Base-by-base conservation (phyloP, 2,113 vertebrate species). In the Tautogolabrus adspersus region DNA sequence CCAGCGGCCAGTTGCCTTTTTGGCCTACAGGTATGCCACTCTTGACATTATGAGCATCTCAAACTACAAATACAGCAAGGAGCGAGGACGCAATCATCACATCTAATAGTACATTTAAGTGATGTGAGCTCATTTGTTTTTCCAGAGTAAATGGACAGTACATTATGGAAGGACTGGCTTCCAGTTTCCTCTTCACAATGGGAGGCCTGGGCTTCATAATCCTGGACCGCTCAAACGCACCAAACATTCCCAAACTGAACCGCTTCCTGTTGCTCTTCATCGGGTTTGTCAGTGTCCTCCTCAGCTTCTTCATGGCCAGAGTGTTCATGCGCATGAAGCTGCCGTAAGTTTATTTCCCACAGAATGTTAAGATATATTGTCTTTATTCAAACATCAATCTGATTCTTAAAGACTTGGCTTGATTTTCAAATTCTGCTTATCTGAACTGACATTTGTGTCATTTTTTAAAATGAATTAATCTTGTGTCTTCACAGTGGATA, bases 311-410 rank as follows among this genome's bases (percentile, higher is more conserved):
- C 95, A 99, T 99, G 98, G 98, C 98, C 71, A 94, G 98, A 89
- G 97, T 99, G 52, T 99, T 99, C 93, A 99, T 99, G 98, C 96
- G 98, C 82, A 99, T 99, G 97, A 99, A 99, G 85, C 91, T 99
- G 86, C 98, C 98, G 98, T 99, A 96, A 98, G 98, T 97, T 2
- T 16, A n/a, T 40, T 63, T 52, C 19, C 16, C 11, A 15, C 26
- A 0, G 10, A 12, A 21, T 11, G 19, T 7, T 2, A n/a, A 19
- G 5, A 6, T 7, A 54, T n/a, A 1, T 10, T 3, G 30, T 34
- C 3, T 23, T 18, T 49, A 8, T 49, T 49, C 18, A 47, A 47
- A 47, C 1, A 10, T 11, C 13, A 16, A 13, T 47, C 13, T 47
- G 13, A 12, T 18, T 47, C 16, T 12, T 15, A 15, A 1, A 46